Percentiles rank a stretch among this genome's conserved stretches.
phyloP scores from a whole-genome alignment of 2,888 invertebrate species.

The Romanomermis culicivorax region DNA sequence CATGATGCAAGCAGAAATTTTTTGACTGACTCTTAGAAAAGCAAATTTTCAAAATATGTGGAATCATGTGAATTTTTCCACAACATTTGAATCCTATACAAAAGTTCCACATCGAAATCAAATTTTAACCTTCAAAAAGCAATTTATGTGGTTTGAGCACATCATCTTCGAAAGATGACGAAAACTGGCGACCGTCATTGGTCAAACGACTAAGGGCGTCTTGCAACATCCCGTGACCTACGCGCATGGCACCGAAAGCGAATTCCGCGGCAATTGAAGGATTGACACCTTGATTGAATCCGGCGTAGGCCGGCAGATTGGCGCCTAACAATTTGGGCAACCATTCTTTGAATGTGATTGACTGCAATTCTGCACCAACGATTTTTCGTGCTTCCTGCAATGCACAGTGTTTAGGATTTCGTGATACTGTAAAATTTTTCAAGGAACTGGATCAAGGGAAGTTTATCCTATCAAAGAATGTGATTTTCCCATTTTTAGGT shows the following conservation, averaged over 20 bases:
- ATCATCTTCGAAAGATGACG: conserved; percentile 42
- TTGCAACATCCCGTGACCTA: conserved; percentile 6
- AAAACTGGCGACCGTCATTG: conserved; percentile 52
- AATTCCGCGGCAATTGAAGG: conserved; percentile 2
- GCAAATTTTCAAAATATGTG: too few species aligned
- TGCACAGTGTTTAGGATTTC: too few species aligned
- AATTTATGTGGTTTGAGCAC: conserved; percentile 77
- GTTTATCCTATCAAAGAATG: too few species aligned
- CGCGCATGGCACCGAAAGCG: not conserved
- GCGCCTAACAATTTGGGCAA: conserved; percentile 29
- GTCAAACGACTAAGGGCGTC: conserved; percentile 54
- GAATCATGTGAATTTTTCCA: too few species aligned
- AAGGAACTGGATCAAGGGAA: too few species aligned
- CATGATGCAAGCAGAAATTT: not conserved
- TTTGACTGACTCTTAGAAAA: too few species aligned
- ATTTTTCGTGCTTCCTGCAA: conserved; percentile 40
- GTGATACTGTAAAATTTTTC: too few species aligned
- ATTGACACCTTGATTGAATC: conserved; percentile 1
- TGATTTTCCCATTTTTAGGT: too few species aligned
- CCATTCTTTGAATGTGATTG: conserved; percentile 6
- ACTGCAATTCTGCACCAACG: conserved; percentile 40
- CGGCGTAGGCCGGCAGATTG: conserved; percentile 36
- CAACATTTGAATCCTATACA: too few species aligned
- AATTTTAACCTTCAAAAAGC: conserved; percentile 89
- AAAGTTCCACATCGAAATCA: conserved; percentile 44